These are phyloP conservation scores for Pogonomyrmex californicus DNA, from an alignment of 1,140 invertebrate genomes.

Conservation along the genomic window DNA sequence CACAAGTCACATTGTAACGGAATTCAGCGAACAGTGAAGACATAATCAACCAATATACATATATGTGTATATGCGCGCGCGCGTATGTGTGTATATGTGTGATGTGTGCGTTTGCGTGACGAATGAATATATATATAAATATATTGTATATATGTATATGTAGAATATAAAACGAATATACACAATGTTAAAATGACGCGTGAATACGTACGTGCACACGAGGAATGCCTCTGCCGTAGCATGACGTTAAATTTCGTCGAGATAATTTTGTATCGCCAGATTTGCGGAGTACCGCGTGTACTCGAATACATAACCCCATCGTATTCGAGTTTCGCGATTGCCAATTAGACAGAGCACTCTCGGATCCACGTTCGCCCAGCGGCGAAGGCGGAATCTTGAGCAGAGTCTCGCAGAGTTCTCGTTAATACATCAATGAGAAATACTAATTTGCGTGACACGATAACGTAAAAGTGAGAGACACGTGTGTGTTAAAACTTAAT, in stretches of 20 bases:
- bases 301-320: background rate
- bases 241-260: conserved; percentile 19
- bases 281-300: background rate
- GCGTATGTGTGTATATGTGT: conserved; percentile 31
- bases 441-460: conserved; percentile 81
- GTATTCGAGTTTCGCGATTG: background rate
- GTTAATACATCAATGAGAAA: conserved; percentile 77
- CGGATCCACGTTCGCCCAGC: conserved; percentile 63
- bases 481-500: conserved; percentile 78
- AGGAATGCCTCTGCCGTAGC: conserved; percentile 71
- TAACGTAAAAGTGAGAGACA: conserved; percentile 79
- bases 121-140: conserved; percentile 27
- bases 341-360: conserved; percentile 57
- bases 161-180: conserved; percentile 68
- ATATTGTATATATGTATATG: conserved; percentile 51
- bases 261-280: conserved; percentile 42
- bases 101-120: conserved; percentile 43
- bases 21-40: conserved; percentile 84
- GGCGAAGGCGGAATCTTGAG: conserved; percentile 47
- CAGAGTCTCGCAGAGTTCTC: conserved; percentile 63
- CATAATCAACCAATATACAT: conserved; percentile 75
- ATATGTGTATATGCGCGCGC: conserved; percentile 35
- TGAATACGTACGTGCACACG: conserved; percentile 76
- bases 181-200: conserved; percentile 68
- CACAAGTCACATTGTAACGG: conserved; percentile 85